Percentiles rank a stretch among this genome's conserved stretches.
These are phyloP conservation scores for Fissipunctia ypsillon DNA, from an alignment of 2,888 invertebrate species.

Conservation along the genomic window DNA sequence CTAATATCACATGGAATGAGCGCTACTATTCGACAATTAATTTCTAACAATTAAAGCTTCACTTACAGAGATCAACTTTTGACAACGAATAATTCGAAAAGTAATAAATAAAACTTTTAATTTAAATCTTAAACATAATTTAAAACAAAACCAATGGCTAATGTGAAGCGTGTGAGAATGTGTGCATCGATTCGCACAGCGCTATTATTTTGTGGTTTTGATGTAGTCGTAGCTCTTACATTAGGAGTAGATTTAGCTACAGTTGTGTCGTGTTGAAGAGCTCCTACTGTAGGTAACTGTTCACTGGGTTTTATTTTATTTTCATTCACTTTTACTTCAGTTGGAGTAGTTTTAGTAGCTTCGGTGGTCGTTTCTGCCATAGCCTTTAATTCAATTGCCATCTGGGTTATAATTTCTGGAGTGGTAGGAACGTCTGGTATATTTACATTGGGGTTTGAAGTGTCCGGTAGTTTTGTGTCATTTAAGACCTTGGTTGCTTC, in stretches of 20 bases:
- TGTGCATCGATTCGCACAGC: slow-evolving; percentile 51
- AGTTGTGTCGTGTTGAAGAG: slow-evolving; percentile 79
- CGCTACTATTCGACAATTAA: slow-evolving; percentile 67
- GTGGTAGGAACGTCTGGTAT: slow-evolving; percentile 22
- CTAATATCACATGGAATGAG: slow-evolving; percentile 80
- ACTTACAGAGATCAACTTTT: slow-evolving; percentile 65
- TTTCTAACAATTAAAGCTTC: slow-evolving; percentile 70
- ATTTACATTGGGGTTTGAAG: slow-evolving; percentile 14
- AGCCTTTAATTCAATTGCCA: slow-evolving; percentile 30
- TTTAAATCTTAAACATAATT: slow-evolving; percentile 42
- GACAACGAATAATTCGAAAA: slow-evolving; percentile 56
- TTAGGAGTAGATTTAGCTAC: slow-evolving; percentile 67
- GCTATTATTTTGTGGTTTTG: slow-evolving; percentile 64
- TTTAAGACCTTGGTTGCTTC: slow-evolving; percentile 39
- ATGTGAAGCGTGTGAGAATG: slow-evolving; percentile 40
- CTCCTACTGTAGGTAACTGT: slow-evolving; percentile 79
- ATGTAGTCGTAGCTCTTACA: slow-evolving; percentile 10
- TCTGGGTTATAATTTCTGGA: slow-evolving; percentile 32
- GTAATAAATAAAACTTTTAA: slow-evolving; percentile 10
- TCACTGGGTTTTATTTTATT: slow-evolving; percentile 60
- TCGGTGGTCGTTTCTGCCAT: slow-evolving; percentile 39
- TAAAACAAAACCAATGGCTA: slow-evolving; percentile 55
- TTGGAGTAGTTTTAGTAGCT: slow-evolving; percentile 37
- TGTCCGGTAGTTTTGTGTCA: slow-evolving; percentile 11
- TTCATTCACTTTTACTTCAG: slow-evolving; percentile 38